Evolutionary conservation across 2,888 invertebrate genomes (phyloP).

Genomic region (Hyposoter dolosus): DNA sequence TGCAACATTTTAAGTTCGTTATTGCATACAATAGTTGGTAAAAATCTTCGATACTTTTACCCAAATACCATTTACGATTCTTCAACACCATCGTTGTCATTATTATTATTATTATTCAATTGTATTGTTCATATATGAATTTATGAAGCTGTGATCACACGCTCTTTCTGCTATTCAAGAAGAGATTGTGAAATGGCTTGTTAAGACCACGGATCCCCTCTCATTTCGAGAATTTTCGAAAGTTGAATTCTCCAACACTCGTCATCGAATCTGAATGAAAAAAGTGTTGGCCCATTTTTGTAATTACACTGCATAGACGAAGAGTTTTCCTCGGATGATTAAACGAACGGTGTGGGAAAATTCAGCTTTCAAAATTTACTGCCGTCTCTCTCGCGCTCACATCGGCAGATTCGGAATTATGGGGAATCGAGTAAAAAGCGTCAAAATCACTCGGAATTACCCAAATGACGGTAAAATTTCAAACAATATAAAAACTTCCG

Average conservation of each 20-base stretch:
- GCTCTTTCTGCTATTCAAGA: background rate
- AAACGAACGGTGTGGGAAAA: no score
- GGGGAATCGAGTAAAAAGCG: background rate
- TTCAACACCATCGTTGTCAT: background rate
- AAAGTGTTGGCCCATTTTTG: no score
- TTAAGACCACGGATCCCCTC: background rate
- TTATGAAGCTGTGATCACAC: background rate
- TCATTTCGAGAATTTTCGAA: no score
- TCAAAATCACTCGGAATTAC: background rate
- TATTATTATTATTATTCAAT: constrained; percentile 14
- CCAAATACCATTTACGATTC: background rate
- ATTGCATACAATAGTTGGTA: background rate
- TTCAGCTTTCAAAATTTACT: no score
- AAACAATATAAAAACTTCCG: background rate
- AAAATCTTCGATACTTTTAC: background rate
- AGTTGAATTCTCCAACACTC: no score
- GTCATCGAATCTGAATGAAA: no score
- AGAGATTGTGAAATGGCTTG: background rate
- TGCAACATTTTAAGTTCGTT: constrained; percentile 1
- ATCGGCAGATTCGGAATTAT: background rate
- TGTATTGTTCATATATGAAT: background rate
- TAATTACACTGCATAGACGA: no score
- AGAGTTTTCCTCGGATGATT: no score
- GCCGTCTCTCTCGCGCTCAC: no score
- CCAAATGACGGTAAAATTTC: background rate